Evolutionary conservation across 2,113 vertebrate species (phyloP), one percentile per base, ranked within the genome.

Genomic region (Triplophysa siluroides): DNA sequence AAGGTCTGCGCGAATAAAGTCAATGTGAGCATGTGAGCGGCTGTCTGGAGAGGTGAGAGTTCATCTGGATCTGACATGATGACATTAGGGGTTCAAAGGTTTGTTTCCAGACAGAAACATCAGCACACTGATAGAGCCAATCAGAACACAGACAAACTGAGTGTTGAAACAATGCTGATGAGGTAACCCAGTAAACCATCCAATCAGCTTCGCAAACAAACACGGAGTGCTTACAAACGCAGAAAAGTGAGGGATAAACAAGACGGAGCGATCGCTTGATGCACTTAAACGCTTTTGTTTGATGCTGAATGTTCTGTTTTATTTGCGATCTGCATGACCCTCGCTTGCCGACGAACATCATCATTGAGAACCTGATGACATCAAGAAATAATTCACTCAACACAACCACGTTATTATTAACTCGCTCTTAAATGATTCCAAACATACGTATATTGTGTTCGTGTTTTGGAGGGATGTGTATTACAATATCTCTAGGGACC

Each of bases 81-180:
- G 85, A 87, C 83, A 83, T 84, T 81, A 83, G 76, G 26, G 13
- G 83, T 81, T 67, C 85, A 88, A 87, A 88, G 87, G 83, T 88
- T 80, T 83, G 78, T 86, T 80, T 67, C 78, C 79, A 74, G 80
- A 83, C 85, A 82, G 89, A 86, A 89, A 90, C 87, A 91, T 89
- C 84, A 78, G 83, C 66, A 79, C 56, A 82, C 64, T 24, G 50
- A 72, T 74, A 58, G 24, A 79, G 85, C 90, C 89, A 92, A 89
- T 91, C 89, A 84, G 61, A 84, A 83, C 75, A 19, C 67, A 45
- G 58, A 52, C 61, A 78, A 60, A 78, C 84, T 66, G 50, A 83
- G 86, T 93, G 90, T 90, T 91, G 90, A 91, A 90, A 91, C 75
- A 64, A 84, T 83, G 83, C 81, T 79, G 87, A 88, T 91, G 90